Base-by-base conservation (phyloP, 2,888 invertebrate genomes). In the Campopleginae sp. region DNA sequence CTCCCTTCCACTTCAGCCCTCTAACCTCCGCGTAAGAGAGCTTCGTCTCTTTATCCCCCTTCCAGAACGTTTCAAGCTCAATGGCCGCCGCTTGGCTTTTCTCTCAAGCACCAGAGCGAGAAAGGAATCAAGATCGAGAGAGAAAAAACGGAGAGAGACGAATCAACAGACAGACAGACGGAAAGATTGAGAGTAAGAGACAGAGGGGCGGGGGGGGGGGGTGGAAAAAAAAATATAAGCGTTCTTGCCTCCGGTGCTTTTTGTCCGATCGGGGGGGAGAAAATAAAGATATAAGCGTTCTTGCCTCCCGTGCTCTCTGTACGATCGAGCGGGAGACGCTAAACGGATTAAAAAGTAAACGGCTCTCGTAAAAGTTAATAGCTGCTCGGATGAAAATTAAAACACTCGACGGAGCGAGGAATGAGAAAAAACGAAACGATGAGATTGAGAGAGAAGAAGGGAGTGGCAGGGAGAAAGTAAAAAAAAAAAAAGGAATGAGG, bases 261-360 rank as follows among this genome's bases (percentile, higher is more conserved):
- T 65, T 63, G 63, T 76, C 46, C 76, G 72, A 76, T 74, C 80
- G 76, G 78, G 82, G 86, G 86, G 83, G 85, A 84, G 88, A 88
- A 90, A 91, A 89, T 90, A 89, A 90, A 90, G 89, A 89, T 89
- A 89, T 88, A 89, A 89, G 88, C 86, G 87, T 63, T 81, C 86
- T 79, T 68, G 80, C 54, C 42, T 51, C 44, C 63, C 63, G 46
- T 63, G 82, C 70, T 38, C 80, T 77, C 71, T 63, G 63, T 76
- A 58, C 76, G 72, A 76, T 74, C 80, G 76, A 82, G 86, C 82
- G 85, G 85, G 88, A 88, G 87, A 88, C 90, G 91, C 90, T 91
- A 91, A 93, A 93, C 92, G 93, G 92, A 93, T 93, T 93, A 93
- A 93, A 93, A 92, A 92, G 91, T 91, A 92, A 92, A 92, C 91